Conservation (phyloP, 2,888 invertebrate genomes). For the Trachelus troglodyta region DNA sequence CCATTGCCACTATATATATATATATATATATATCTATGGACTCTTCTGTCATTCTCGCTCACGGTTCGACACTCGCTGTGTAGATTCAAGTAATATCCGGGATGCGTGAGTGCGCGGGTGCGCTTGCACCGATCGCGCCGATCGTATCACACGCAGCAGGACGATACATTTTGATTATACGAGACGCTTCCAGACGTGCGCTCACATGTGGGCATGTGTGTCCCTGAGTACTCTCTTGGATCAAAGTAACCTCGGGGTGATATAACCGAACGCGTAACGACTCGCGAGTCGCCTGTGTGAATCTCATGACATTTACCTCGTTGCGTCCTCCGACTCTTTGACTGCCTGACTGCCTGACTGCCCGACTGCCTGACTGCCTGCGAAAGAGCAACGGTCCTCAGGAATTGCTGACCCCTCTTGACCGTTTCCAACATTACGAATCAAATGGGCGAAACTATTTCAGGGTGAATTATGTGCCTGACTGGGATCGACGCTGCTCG, state of each 20-base stretch:
- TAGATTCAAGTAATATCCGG: not conserved
- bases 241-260: conserved; percentile 29
- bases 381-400: too few relatives aligned
- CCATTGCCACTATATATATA: too few relatives aligned
- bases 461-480: too few relatives aligned
- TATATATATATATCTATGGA: too few relatives aligned
- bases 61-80: not conserved
- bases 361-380: too few relatives aligned
- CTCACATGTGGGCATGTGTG: not conserved
- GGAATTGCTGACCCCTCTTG: too few relatives aligned
- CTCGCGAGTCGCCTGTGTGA: conserved; percentile 60
- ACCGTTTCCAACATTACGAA: too few relatives aligned
- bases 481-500: too few relatives aligned
- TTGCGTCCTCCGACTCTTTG: conserved; percentile 30
- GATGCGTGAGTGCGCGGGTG: not conserved
- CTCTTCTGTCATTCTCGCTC: not conserved
- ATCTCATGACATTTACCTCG: conserved; percentile 57
- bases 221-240: not conserved
- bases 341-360: too few relatives aligned
- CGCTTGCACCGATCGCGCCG: not conserved
- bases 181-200: not conserved
- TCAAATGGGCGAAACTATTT: too few relatives aligned
- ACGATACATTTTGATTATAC: not conserved
- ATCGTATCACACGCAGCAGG: not conserved
- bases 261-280: conserved; percentile 50